A percentile compares a stretch with the other conserved stretches of the same genome.
Evolutionary conservation across 2,797 vertebrate genomes (phyloP).

Genomic region (Crocidura indochinensis): DNA sequence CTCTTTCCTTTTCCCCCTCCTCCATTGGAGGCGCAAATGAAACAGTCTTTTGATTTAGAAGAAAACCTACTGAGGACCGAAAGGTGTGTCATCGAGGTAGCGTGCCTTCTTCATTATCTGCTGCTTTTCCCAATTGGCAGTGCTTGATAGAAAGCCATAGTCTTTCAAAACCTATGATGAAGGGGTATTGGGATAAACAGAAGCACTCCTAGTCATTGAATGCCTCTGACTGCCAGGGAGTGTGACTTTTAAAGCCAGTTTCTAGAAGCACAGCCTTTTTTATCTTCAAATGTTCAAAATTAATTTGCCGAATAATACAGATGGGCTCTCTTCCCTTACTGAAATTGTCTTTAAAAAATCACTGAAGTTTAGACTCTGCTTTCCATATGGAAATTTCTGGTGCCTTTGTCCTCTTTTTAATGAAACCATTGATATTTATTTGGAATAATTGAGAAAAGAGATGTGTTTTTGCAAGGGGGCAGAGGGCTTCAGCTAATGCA

Average conservation of each 20-base stretch:
- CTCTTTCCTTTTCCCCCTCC: neutral
- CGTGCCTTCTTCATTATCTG: slow-evolving; percentile 88
- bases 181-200: slow-evolving; percentile 88
- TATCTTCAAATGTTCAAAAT: slow-evolving; percentile 88
- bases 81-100: slow-evolving; percentile 83
- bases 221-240: slow-evolving; percentile 84
- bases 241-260: slow-evolving; percentile 88
- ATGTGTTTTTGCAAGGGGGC: slow-evolving; percentile 61
- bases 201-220: slow-evolving; percentile 85
- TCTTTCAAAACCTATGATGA: slow-evolving; percentile 88
- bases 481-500: slow-evolving; percentile 67
- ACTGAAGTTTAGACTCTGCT: slow-evolving; percentile 73
- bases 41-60: slow-evolving; percentile 88
- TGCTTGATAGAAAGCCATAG: slow-evolving; percentile 86
- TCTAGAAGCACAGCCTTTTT: slow-evolving; percentile 87
- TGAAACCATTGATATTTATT: slow-evolving; percentile 73
- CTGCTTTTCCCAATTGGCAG: slow-evolving; percentile 86
- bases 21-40: slow-evolving; percentile 82
- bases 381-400: slow-evolving; percentile 70
- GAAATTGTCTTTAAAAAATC: slow-evolving; percentile 81
- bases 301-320: slow-evolving; percentile 85
- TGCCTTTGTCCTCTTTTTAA: neutral
- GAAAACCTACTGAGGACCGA: slow-evolving; percentile 87
- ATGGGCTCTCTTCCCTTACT: slow-evolving; percentile 81
- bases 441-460: slow-evolving; percentile 80